These are phyloP conservation scores for Drosophila robusta DNA, from an alignment of 2,888 invertebrate species.

Conservation along the genomic window DNA sequence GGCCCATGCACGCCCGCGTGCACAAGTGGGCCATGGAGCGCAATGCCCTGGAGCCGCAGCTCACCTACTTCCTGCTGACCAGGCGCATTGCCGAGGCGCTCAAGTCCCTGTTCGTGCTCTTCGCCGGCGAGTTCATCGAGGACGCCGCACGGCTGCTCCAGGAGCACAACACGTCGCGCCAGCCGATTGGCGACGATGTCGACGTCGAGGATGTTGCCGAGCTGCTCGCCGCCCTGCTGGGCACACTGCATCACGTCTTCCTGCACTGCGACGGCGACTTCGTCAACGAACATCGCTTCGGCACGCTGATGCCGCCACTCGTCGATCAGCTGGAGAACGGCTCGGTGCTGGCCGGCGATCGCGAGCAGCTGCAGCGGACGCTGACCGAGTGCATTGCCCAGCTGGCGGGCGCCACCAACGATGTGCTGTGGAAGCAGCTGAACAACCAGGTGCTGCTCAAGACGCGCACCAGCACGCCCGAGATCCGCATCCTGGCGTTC, in stretches of 20 bases:
- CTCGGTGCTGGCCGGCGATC: slow-evolving; percentile 86
- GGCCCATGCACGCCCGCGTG: slow-evolving; percentile 94
- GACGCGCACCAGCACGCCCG: slow-evolving; percentile 91
- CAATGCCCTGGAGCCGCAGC: slow-evolving; percentile 85
- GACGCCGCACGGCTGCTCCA: slow-evolving; percentile 91
- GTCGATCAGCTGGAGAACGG: slow-evolving; percentile 95
- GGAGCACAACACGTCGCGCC: slow-evolving; percentile 88
- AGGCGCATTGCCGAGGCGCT: slow-evolving; percentile 92
- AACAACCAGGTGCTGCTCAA: slow-evolving; percentile 96
- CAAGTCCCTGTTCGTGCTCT: slow-evolving; percentile 95
- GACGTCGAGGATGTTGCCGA: slow-evolving; percentile 79
- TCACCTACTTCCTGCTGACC: slow-evolving; percentile 91
- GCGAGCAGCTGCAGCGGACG: slow-evolving; percentile 86
- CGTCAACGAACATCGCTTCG: slow-evolving; percentile 93
- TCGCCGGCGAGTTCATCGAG: slow-evolving; percentile 93
- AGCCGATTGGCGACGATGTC: slow-evolving; percentile 85
- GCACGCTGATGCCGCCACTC: slow-evolving; percentile 93
- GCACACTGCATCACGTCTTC: slow-evolving; percentile 92
- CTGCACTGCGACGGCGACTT: slow-evolving; percentile 93
- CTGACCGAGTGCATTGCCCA: slow-evolving; percentile 93
- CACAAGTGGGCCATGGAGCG: slow-evolving; percentile 92
- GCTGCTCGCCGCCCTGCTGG: slow-evolving; percentile 89
- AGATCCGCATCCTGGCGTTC: slow-evolving; percentile 90
- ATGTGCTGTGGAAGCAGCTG: slow-evolving; percentile 94
- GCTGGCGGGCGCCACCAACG: slow-evolving; percentile 93